These are phyloP conservation scores for Cephus rjabovi DNA, from an alignment of 2,888 invertebrate genomes.

Conservation along the genomic window DNA sequence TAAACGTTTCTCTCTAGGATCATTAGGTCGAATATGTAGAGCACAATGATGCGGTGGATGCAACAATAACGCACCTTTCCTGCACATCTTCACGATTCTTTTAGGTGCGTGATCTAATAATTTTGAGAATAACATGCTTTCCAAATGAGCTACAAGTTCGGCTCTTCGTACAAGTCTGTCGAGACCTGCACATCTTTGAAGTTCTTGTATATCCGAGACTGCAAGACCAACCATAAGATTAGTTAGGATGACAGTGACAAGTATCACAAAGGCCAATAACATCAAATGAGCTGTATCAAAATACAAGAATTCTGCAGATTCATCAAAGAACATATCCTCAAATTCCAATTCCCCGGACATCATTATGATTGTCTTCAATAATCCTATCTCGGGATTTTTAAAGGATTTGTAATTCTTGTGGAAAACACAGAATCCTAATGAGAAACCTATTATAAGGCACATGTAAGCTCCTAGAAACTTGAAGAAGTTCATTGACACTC, in stretches of 20 bases:
- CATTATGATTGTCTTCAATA: constrained; percentile 87
- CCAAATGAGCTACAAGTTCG: constrained; percentile 83
- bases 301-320: constrained; percentile 70
- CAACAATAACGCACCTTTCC: constrained; percentile 80
- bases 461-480: constrained; percentile 85
- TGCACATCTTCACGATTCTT: constrained; percentile 74
- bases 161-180: constrained; percentile 86
- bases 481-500: constrained; percentile 84
- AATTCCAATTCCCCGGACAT: constrained; percentile 90
- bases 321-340: constrained; percentile 81
- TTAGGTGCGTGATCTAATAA: constrained; percentile 76
- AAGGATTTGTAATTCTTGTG: constrained; percentile 83
- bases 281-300: constrained; percentile 81
- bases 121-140: constrained; percentile 85
- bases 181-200: constrained; percentile 83
- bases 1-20: constrained; percentile 81
- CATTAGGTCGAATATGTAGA: constrained; percentile 83
- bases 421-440: constrained; percentile 83
- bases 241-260: constrained; percentile 85
- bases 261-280: constrained; percentile 80
- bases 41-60: constrained; percentile 80
- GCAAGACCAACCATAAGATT: constrained; percentile 88
- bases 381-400: constrained; percentile 71
- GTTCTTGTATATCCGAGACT: constrained; percentile 86
- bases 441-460: constrained; percentile 83